Base-by-base conservation (phyloP, 2,888 invertebrate species). In the Pseudococcus jackbeardsleyi region DNA sequence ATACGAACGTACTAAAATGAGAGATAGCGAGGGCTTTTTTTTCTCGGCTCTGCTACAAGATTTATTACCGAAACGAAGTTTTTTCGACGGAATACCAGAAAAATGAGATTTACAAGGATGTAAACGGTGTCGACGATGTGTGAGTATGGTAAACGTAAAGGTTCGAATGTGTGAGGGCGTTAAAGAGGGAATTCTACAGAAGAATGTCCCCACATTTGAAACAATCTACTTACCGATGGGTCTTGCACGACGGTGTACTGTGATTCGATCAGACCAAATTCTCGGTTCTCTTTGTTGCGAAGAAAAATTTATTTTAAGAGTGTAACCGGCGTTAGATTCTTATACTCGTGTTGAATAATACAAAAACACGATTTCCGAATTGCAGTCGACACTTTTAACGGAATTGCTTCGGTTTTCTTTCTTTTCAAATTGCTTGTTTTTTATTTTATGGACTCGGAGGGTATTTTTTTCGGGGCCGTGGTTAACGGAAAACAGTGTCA, bases 361-460 rank as follows among this genome's bases (percentile, higher is more conserved):
- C 88, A 88, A 88, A 88, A 88, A 88, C 88, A 88, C 88, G 88
- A 88, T 88, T 88, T 88, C 48, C 86, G 82, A 82, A 88, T 88
- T 79, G 88, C 88, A 88, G 88, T 88, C 88, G 88, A 88, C 88
- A 88, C 88, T 88, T 88, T 88, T 88, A 88, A 54, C 79, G 79
- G 82, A 88, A 88, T 88, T 88, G 88, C 88, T 88, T 88, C 88
- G 87, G 46, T 87, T 87, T 87, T 77, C 79, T 79, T 82, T 46
- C 46, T 88, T 87, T 72, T 46, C 46, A 42, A 86, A 86, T 82
- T 72, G 77, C 82, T 79, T 79, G 79, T 87, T 87, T 87, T 87
- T 87, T 88, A 79, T 88, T 88, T 88, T 79, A 79, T 77, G 82
- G 79, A 50, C 77, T 48, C 11, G 33, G 11, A 22, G 26, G 19